These are phyloP conservation scores for Nycticebus coucang DNA, from an alignment of 2,113 vertebrate genomes.

Conservation along the genomic window DNA sequence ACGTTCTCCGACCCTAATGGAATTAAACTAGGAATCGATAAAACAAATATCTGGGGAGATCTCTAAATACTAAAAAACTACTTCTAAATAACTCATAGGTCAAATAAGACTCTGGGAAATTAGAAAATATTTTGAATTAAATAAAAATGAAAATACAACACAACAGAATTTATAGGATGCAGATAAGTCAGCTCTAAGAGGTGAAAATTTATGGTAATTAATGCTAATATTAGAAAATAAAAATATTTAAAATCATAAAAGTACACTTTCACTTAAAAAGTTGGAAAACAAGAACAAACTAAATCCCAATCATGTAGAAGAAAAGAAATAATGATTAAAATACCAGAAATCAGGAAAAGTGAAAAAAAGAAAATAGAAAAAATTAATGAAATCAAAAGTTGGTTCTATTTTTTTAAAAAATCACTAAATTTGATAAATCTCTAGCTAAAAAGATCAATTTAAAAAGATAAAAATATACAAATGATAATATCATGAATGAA, in stretches of 20 bases:
- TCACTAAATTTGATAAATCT: neutral
- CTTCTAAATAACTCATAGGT: neutral
- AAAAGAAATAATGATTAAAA: constrained; percentile 18
- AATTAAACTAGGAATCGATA: constrained; percentile 13
- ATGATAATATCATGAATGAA: neutral
- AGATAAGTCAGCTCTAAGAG: neutral
- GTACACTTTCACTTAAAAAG: neutral
- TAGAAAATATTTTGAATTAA: constrained; percentile 38
- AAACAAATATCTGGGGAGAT: neutral
- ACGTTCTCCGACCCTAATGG: neutral
- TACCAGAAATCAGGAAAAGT: constrained; percentile 9
- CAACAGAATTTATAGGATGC: neutral
- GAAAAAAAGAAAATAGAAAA: neutral
- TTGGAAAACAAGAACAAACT: neutral
- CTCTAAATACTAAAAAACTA: neutral
- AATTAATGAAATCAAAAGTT: neutral
- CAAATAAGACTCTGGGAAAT: neutral
- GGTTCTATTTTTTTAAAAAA: neutral
- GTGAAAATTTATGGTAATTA: neutral
- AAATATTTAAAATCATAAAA: neutral
- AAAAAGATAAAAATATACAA: neutral
- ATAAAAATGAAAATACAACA: constrained; percentile 2
- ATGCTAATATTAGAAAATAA: neutral
- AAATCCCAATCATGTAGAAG: neutral
- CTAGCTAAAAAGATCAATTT: neutral